Base-by-base conservation (phyloP, 1,140 invertebrate genomes). In the Drosophila yakuba region DNA sequence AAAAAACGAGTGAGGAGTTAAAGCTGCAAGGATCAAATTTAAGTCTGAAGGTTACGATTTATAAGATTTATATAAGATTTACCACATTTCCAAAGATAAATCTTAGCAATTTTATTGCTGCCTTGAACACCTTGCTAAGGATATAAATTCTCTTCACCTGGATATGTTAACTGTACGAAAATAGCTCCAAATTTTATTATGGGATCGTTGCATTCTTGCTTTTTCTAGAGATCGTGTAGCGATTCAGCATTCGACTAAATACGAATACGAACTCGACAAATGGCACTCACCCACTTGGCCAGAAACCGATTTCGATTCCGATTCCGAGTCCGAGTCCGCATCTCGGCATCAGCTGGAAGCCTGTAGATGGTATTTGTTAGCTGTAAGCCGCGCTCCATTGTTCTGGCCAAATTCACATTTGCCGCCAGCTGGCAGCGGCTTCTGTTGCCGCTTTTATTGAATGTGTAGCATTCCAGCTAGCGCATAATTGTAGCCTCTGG, bases 401-500 rank as follows among this genome's bases (percentile, higher is more conserved):
- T 88, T 86, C 25, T 7, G 50, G 45, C 44, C 45, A 36, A 45
- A 67, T 76, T 51, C 64, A 67, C 50, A 74, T 57, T 68, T 81
- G 59, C 68, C 68, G 73, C 60, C 73, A 64, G 59, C 68, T 73
- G 73, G 52, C 72, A 64, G 72, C 71, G 71, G 71, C 68, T 85
- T 68, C 63, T 85, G 72, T 83, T 79, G 60, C 62, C 43, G 66
- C 56, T 69, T 68, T 76, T 64, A 67, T 69, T 66, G 63, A 72
- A 69, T 83, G 60, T 83, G 58, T 69, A 55, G 79, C 67, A 88
- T 88, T 88, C 76, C 50, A 28, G 32, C 44, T 44, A 57, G 75
- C 83, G 76, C 75, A 88, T 88, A 80, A 89, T 84, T 89, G 85
- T 50, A 50, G 80, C 36, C 68, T 51, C 58, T 68, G 84, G 80